Evolutionary conservation across 2,113 vertebrate genomes (phyloP).

Genomic region (Gopherus evgoodei): DNA sequence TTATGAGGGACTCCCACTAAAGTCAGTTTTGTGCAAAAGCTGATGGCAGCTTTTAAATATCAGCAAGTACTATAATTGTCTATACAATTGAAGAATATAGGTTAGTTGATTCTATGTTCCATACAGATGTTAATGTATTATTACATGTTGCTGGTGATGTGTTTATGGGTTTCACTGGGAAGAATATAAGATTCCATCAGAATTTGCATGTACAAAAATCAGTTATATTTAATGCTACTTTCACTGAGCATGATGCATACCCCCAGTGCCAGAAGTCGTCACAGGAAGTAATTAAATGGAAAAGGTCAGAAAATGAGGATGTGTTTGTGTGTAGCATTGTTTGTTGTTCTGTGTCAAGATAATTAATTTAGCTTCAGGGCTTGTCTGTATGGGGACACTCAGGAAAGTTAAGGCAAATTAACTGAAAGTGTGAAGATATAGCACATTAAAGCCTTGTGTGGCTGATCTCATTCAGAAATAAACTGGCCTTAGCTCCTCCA

Average conservation of each 20-base stretch:
- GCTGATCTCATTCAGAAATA: background rate
- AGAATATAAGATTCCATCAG: background rate
- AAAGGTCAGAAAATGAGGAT: slow-evolving; percentile 84
- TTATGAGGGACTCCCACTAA: background rate
- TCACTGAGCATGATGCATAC: slow-evolving; percentile 20
- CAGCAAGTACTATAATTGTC: background rate
- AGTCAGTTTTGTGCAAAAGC: slow-evolving; percentile 8
- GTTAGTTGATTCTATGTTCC: background rate
- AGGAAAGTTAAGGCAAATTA: background rate
- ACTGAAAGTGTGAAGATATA: background rate
- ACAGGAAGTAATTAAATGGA: slow-evolving; percentile 85
- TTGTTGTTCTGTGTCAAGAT: slow-evolving; percentile 63
- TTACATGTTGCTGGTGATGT: background rate
- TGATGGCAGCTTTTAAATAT: slow-evolving; percentile 7
- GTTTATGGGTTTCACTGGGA: background rate
- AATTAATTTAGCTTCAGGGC: background rate
- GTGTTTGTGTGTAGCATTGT: slow-evolving; percentile 72
- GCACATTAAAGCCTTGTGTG: background rate
- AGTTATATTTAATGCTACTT: slow-evolving; percentile 14
- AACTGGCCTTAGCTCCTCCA: background rate
- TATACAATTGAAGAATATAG: background rate
- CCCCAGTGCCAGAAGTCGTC: slow-evolving; percentile 75
- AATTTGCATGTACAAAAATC: background rate
- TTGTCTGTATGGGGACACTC: background rate
- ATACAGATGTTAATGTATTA: background rate